Evolutionary conservation across 2,797 vertebrate genomes (phyloP).

Genomic region (Mergus octosetaceus): DNA sequence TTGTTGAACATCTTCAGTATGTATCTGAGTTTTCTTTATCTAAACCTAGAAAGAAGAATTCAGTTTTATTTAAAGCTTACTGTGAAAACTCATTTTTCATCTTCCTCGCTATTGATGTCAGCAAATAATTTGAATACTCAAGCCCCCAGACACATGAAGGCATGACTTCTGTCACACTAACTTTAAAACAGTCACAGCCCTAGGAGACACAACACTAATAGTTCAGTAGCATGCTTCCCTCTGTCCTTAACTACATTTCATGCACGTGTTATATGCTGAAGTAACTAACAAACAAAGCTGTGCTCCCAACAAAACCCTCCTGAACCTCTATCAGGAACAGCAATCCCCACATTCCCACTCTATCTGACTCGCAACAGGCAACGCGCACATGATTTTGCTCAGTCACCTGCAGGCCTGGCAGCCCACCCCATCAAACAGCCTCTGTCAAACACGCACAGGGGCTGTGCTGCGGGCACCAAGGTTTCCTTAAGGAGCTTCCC

Average conservation of each 20-base stretch:
- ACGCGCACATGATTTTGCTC: accelerated
- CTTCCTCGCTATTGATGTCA: not conserved
- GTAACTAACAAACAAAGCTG: accelerated
- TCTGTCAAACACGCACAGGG: accelerated
- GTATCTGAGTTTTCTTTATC: conserved; percentile 71
- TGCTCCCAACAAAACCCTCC: not conserved
- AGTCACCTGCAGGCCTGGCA: not conserved
- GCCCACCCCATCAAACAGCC: accelerated
- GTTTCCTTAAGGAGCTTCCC: not conserved
- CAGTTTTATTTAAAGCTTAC: not conserved
- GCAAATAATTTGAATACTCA: not conserved
- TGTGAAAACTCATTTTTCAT: not conserved
- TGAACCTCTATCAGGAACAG: too few relatives aligned
- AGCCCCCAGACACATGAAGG: accelerated
- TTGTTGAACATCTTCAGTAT: conserved; percentile 92
- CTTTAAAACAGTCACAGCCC: not conserved
- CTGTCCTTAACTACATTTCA: accelerated
- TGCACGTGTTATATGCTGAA: accelerated
- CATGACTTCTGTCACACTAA: accelerated
- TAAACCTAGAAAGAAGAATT: conserved; percentile 65
- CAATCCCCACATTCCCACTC: not conserved
- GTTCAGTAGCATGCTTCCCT: not conserved
- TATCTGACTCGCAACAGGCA: accelerated
- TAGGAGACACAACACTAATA: accelerated
- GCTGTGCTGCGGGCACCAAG: accelerated